Percentiles rank a stretch among this genome's conserved stretches.
phyloP scores from a whole-genome alignment of 2,888 invertebrate genomes.

The Limenitis camilla region DNA sequence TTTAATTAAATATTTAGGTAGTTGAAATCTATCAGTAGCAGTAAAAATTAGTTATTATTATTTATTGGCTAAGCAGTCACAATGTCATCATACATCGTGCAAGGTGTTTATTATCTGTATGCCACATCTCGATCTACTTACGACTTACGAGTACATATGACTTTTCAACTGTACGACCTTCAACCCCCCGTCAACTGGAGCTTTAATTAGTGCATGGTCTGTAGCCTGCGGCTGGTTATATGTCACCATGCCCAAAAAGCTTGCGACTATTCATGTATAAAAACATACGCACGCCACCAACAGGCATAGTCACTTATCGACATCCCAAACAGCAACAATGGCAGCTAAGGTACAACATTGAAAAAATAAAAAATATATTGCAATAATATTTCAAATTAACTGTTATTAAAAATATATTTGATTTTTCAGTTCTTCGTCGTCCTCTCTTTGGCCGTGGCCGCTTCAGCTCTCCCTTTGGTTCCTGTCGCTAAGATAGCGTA shows the following conservation, averaged over 20 bases:
- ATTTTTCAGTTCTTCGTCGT: slow-evolving; percentile 32
- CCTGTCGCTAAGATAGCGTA: slow-evolving; percentile 46
- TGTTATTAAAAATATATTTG: not conserved
- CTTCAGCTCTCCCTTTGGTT: slow-evolving; percentile 32
- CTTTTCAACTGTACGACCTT: slow-evolving; percentile 32
- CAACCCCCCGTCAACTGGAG: slow-evolving; percentile 35
- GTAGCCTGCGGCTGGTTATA: slow-evolving; percentile 24
- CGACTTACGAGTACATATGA: not conserved
- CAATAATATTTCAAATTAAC: not conserved
- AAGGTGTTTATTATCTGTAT: slow-evolving; percentile 2
- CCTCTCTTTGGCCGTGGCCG: slow-evolving; percentile 42
- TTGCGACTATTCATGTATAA: slow-evolving; percentile 44
- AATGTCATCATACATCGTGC: not conserved
- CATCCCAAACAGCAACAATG: slow-evolving; percentile 50
- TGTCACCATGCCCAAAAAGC: slow-evolving; percentile 32
- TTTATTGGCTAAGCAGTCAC: not conserved
- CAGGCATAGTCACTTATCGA: slow-evolving; percentile 45
- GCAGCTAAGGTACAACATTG: slow-evolving; percentile 46
- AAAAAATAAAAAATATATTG: not conserved
- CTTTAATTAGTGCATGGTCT: slow-evolving; percentile 33
- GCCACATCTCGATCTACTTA: slow-evolving; percentile 7
- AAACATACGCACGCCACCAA: slow-evolving; percentile 38
- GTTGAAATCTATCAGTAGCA: too few species aligned
- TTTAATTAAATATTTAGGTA: too few species aligned
- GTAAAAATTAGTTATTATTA: too few species aligned